Conservation (phyloP, 2,888 invertebrate species). For the Polydrusus tereticollis region DNA sequence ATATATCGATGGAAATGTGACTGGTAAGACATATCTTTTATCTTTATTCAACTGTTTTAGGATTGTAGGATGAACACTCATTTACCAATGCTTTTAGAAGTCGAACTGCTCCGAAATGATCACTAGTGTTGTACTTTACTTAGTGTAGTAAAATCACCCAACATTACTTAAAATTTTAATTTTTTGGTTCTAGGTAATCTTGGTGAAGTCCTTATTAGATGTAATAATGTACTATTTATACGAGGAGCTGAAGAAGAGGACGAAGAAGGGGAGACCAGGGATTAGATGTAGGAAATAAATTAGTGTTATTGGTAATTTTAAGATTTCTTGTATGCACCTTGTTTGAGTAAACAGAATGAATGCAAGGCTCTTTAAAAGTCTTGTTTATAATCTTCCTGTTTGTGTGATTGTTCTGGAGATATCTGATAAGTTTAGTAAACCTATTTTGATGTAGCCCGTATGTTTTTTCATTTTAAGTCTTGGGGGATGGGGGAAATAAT, state of each 20-base stretch:
- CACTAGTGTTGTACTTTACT: no score
- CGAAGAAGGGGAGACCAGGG: slow-evolving; percentile 96
- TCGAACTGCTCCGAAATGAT: no score
- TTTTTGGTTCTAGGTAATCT: slow-evolving; percentile 75
- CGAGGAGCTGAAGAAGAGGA: slow-evolving; percentile 96
- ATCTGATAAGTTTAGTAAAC: background rate
- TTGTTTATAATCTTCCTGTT: background rate
- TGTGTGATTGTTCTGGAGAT: background rate
- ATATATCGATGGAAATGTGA: slow-evolving; percentile 91
- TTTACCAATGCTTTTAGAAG: no score
- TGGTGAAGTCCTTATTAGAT: slow-evolving; percentile 96
- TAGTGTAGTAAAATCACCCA: background rate
- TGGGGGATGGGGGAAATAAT: no score
- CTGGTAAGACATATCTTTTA: slow-evolving; percentile 72
- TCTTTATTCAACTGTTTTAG: background rate
- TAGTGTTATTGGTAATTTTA: background rate
- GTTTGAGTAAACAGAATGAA: background rate
- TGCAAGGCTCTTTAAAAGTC: background rate
- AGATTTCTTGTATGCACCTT: background rate
- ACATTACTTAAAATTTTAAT: no score
- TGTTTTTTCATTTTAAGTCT: no score
- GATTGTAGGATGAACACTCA: background rate
- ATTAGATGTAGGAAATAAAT: slow-evolving; percentile 67
- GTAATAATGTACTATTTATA: slow-evolving; percentile 97
- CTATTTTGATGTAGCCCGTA: background rate